These are phyloP conservation scores for Macaria notata DNA, from an alignment of 2,888 invertebrate species.

Conservation along the genomic window DNA sequence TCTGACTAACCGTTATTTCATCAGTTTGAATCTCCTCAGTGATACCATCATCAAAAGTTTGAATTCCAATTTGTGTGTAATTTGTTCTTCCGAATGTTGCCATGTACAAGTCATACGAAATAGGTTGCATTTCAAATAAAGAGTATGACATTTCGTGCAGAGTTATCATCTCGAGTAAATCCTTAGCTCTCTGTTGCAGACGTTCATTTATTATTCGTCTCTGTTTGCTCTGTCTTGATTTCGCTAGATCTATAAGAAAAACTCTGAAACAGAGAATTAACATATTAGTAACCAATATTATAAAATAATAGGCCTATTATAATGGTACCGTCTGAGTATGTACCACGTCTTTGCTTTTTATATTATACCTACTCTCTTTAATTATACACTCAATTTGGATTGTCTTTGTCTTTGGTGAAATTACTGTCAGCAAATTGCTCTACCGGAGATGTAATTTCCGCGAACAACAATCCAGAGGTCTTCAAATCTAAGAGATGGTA, in stretches of 20 bases:
- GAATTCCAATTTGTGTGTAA: conserved; percentile 63
- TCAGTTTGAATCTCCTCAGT: conserved; percentile 69
- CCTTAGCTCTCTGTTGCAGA: conserved; percentile 62
- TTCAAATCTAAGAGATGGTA: too few relatives aligned
- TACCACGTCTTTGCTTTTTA: too few relatives aligned
- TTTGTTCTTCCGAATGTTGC: conserved; percentile 68
- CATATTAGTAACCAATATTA: too few relatives aligned
- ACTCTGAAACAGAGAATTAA: conserved; percentile 51
- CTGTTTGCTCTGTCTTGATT: conserved; percentile 59
- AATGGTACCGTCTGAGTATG: too few relatives aligned
- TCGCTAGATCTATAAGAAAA: conserved; percentile 67
- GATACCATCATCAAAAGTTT: conserved; percentile 73
- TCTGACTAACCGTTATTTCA: conserved; percentile 48
- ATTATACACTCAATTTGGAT: too few relatives aligned
- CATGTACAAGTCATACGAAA: conserved; percentile 75
- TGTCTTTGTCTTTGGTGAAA: too few relatives aligned
- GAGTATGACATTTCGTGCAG: conserved; percentile 71
- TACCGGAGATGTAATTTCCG: too few relatives aligned
- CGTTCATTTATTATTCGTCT: conserved; percentile 54
- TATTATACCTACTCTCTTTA: too few relatives aligned
- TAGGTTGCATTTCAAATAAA: conserved; percentile 74
- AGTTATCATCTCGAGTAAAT: conserved; percentile 68
- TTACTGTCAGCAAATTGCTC: too few relatives aligned
- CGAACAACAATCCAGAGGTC: too few relatives aligned
- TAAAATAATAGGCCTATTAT: too few relatives aligned